These are phyloP conservation scores for Notolabrus celidotus DNA, from an alignment of 2,797 vertebrate species.

Conservation along the genomic window DNA sequence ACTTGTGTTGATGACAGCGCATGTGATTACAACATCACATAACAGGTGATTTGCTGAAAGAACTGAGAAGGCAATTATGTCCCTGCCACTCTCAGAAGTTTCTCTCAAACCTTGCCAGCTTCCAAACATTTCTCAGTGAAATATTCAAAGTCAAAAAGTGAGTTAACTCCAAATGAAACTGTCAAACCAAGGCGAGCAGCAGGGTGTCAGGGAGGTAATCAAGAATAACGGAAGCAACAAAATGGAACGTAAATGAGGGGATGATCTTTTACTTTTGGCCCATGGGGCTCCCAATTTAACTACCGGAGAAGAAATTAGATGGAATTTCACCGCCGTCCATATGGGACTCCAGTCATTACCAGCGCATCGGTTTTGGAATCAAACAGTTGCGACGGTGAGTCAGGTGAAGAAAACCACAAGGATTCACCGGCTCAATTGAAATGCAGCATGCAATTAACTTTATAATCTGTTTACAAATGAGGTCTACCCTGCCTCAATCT, in stretches of 20 bases:
- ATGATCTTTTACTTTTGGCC: constrained; percentile 61
- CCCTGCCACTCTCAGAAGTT: constrained; percentile 24
- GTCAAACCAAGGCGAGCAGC: constrained; percentile 17
- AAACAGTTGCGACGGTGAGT: constrained; percentile 57
- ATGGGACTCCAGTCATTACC: constrained; percentile 76
- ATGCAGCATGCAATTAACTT: constrained; percentile 80
- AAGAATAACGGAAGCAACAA: constrained; percentile 38
- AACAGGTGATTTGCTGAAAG: constrained; percentile 18
- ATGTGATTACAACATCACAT: constrained; percentile 14
- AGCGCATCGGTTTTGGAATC: constrained; percentile 61
- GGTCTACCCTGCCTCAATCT: constrained; percentile 70
- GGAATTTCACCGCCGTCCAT: constrained; percentile 50
- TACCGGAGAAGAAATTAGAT: constrained; percentile 64
- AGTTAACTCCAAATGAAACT: constrained; percentile 49
- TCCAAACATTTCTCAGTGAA: constrained; percentile 28
- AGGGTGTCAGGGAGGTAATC: constrained; percentile 60
- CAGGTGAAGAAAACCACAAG: constrained; percentile 72
- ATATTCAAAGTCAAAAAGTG: constrained; percentile 44
- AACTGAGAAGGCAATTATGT: constrained; percentile 11
- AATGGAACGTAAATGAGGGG: constrained; percentile 48
- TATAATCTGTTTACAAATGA: constrained; percentile 84
- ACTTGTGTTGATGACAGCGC: background rate
- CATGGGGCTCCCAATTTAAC: constrained; percentile 50
- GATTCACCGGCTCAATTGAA: constrained; percentile 68
- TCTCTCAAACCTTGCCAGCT: constrained; percentile 12